phyloP scores from a whole-genome alignment of 2,797 vertebrate genomes.

The Vipera latastei region DNA sequence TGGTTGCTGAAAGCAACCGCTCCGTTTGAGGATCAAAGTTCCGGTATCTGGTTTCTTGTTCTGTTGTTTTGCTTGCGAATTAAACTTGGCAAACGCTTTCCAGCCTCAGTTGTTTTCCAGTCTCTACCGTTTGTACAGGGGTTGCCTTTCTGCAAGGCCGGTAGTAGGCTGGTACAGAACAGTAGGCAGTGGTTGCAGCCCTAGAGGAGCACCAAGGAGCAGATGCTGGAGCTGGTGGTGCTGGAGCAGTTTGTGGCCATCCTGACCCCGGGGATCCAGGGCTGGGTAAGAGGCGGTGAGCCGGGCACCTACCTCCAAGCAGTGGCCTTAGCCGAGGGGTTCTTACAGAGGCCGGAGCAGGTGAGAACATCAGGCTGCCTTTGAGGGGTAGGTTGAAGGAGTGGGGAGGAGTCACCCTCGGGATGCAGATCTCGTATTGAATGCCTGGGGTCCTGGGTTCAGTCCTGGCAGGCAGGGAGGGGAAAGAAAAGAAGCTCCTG shows the following conservation, averaged over 20 bases:
- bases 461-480: background rate
- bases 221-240: constrained; percentile 3
- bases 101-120: too few relatives aligned
- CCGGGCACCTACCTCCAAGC: background rate
- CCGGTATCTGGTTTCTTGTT: too few relatives aligned
- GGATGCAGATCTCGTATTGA: background rate
- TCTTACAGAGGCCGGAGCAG: background rate
- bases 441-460: background rate
- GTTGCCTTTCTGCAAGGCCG: too few relatives aligned
- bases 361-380: background rate
- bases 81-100: too few relatives aligned
- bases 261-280: background rate
- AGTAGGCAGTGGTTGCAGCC: constrained; percentile 9
- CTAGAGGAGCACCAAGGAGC: background rate
- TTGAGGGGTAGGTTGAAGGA: too few relatives aligned
- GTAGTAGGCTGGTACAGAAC: too few relatives aligned
- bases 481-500: background rate
- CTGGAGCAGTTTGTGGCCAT: constrained; percentile 14
- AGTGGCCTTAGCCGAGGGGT: constrained; percentile 3
- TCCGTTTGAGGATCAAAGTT: too few relatives aligned
- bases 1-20: too few relatives aligned
- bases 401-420: too few relatives aligned
- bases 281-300: background rate
- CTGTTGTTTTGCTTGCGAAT: too few relatives aligned
- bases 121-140: too few relatives aligned